phyloP scores from a whole-genome alignment of 2,797 vertebrate genomes.

The Anas capensis region DNA sequence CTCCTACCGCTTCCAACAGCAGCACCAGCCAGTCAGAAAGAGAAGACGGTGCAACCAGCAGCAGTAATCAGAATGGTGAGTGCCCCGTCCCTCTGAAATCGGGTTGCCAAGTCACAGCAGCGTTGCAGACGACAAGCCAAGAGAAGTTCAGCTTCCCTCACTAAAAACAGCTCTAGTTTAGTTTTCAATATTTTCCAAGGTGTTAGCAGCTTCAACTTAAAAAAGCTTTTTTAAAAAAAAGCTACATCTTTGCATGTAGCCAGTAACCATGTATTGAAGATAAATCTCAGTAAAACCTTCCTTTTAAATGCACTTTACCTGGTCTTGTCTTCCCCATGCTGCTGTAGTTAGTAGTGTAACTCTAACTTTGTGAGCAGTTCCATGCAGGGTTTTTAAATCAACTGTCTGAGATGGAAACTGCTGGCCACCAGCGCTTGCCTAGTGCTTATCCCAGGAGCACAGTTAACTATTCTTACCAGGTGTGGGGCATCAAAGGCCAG shows the following conservation, averaged over 20 bases:
- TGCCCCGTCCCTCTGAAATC: background rate
- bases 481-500: no score
- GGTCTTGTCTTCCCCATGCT: background rate
- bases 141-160: background rate
- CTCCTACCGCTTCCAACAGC: conserved; percentile 90
- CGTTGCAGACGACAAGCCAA: background rate
- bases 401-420: no score
- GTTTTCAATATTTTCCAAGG: background rate
- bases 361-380: background rate
- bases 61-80: conserved; percentile 90
- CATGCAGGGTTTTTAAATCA: background rate
- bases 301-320: rapidly evolving
- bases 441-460: no score
- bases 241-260: background rate
- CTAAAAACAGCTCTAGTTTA: background rate
- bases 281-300: background rate
- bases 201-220: background rate
- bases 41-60: conserved; percentile 83
- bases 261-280: background rate
- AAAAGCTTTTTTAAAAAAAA: background rate
- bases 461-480: no score
- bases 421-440: no score
- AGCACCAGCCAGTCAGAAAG: conserved; percentile 90
- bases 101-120: background rate
- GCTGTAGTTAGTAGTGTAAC: rapidly evolving